A percentile compares a stretch with the other conserved stretches of the same genome.
These are phyloP conservation scores for Phyllostomus discolor DNA, from an alignment of 2,113 vertebrate genomes.

Conservation along the genomic window DNA sequence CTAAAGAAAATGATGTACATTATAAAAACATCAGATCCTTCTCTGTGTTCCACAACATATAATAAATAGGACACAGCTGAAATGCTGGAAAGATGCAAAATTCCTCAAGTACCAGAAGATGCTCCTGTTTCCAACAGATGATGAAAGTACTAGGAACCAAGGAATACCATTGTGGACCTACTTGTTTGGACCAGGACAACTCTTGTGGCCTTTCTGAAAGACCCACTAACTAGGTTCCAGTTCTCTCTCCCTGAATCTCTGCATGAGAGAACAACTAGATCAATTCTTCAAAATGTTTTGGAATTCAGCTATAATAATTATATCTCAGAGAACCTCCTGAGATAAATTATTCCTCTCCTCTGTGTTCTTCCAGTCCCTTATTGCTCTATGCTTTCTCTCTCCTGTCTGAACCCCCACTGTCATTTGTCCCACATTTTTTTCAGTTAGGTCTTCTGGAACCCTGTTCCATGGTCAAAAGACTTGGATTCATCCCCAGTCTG, in stretches of 20 bases:
- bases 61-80: not conserved
- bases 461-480: not conserved
- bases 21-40: not conserved
- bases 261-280: not conserved
- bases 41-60: not conserved
- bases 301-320: not conserved
- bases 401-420: not conserved
- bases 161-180: not conserved
- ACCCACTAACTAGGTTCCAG: not conserved
- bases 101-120: not conserved
- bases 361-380: not conserved
- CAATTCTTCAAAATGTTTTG: not conserved
- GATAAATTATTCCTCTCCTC: not conserved
- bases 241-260: not conserved
- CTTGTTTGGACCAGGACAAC: not conserved
- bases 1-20: not conserved
- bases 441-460: not conserved
- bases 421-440: not conserved
- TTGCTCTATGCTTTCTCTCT: not conserved
- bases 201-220: not conserved
- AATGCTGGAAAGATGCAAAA: not conserved
- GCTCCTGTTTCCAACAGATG: not conserved
- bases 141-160: not conserved
- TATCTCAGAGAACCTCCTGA: not conserved
- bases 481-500: not conserved